A percentile compares a stretch with the other conserved stretches of the same genome.
Conservation (phyloP, 2,113 vertebrate species). For the Cryptomyrus ogoouensis region DNA sequence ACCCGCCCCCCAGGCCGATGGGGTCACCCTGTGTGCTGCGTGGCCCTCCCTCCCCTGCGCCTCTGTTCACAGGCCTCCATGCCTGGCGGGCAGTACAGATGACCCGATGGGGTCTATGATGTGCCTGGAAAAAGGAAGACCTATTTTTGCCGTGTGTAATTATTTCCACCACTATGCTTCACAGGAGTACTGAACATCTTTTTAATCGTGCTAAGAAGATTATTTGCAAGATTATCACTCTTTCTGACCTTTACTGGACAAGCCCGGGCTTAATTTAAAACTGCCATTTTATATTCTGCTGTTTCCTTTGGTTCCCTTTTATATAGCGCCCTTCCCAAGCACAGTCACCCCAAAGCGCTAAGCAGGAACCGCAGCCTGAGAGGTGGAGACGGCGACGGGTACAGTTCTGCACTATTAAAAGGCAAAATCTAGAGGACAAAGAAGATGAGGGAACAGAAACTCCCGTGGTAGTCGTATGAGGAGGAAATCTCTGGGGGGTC, state of each 20-base stretch:
- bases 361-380: not conserved
- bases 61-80: not conserved
- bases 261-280: not conserved
- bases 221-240: not conserved
- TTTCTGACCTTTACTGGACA: constrained; percentile 1
- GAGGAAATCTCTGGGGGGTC: not conserved
- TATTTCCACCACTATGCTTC: not conserved
- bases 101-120: not conserved
- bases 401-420: not conserved
- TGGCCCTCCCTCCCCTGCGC: not conserved
- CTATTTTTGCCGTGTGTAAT: not conserved
- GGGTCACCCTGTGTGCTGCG: not conserved
- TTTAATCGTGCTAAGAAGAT: constrained; percentile 7
- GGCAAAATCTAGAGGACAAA: not conserved
- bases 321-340: not conserved
- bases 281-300: not conserved
- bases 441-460: not conserved
- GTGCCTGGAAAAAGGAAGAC: constrained; percentile 12
- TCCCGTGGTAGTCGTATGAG: not conserved
- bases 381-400: not conserved
- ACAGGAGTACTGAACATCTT: not conserved
- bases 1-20: not conserved
- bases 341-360: not conserved
- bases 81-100: not conserved
- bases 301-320: not conserved